Conservation (phyloP, 2,797 vertebrate genomes). For the Anabas testudineus region DNA sequence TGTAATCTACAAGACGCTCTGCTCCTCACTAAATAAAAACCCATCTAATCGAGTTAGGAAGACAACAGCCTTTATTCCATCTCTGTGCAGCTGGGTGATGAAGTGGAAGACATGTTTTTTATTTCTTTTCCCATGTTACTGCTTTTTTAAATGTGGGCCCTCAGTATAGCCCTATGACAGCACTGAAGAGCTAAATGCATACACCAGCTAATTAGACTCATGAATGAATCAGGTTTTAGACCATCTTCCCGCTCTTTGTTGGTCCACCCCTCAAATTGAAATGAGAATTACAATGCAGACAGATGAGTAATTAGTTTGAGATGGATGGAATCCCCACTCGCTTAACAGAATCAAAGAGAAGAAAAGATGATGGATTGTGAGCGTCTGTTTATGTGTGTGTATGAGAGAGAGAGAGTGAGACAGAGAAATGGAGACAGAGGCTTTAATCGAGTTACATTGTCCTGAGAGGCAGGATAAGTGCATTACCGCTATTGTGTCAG, state of each 20-base stretch:
- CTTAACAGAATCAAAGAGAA: constrained; percentile 64
- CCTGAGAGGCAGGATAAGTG: constrained; percentile 61
- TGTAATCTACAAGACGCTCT: constrained; percentile 43
- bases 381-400: constrained; percentile 44
- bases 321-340: constrained; percentile 62
- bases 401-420: constrained; percentile 26
- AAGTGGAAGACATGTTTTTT: constrained; percentile 45
- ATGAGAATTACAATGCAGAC: constrained; percentile 63
- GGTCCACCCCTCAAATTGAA: constrained; percentile 67
- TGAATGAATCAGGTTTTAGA: constrained; percentile 62
- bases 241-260: constrained; percentile 68
- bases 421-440: constrained; percentile 35
- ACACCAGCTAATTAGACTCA: constrained; percentile 64
- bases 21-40: constrained; percentile 63
- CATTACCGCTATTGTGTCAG: constrained; percentile 55
- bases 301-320: constrained; percentile 77
- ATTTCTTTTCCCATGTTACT: constrained; percentile 40
- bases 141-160: constrained; percentile 39
- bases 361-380: constrained; percentile 63
- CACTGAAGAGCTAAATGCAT: constrained; percentile 43
- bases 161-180: constrained; percentile 25
- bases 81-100: constrained; percentile 42
- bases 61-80: constrained; percentile 54
- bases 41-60: constrained; percentile 58
- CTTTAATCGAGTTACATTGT: constrained; percentile 71